These are phyloP conservation scores for Leucozona laternaria DNA, from an alignment of 2,888 invertebrate species.

Conservation along the genomic window DNA sequence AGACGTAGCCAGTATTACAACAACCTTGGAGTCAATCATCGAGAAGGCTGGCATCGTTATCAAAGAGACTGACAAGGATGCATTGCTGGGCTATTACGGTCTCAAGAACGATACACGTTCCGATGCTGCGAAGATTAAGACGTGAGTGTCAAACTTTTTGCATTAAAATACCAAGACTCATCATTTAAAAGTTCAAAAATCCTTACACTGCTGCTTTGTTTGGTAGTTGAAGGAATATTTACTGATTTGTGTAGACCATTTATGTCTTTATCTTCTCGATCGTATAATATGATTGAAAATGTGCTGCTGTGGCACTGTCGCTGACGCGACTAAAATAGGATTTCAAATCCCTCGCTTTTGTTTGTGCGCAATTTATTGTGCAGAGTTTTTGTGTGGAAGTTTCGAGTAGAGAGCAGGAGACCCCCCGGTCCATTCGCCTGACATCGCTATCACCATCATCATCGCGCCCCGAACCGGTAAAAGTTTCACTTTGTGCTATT, in stretches of 20 bases:
- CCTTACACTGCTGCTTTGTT: not conserved
- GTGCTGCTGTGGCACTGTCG: not conserved
- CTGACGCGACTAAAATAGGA: conserved; percentile 41
- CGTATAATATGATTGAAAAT: conserved; percentile 49
- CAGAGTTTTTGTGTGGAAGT: conserved; percentile 50
- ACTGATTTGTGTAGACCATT: not conserved
- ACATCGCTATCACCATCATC: not conserved
- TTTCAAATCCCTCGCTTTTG: conserved; percentile 56
- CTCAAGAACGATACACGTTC: conserved; percentile 92
- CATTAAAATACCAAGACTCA: conserved; percentile 37
- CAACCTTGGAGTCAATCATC: conserved; percentile 85
- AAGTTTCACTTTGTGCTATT: conserved; percentile 60
- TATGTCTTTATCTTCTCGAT: not conserved
- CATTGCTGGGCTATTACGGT: conserved; percentile 92
- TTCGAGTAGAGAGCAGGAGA: conserved; percentile 9
- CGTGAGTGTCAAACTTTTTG: conserved; percentile 84
- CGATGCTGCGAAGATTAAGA: conserved; percentile 93
- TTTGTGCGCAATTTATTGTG: conserved; percentile 65
- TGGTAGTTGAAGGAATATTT: not conserved
- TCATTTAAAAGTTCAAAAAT: conserved; percentile 41
- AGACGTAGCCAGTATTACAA: conserved; percentile 82
- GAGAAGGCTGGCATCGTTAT: conserved; percentile 88
- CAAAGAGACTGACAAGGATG: conserved; percentile 89
- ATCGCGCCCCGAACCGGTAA: not conserved
- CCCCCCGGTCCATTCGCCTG: conserved; percentile 2